A percentile compares a stretch with the other conserved stretches of the same genome.
Evolutionary conservation across 2,797 vertebrate genomes (phyloP).

Genomic region (Arvicola amphibius): DNA sequence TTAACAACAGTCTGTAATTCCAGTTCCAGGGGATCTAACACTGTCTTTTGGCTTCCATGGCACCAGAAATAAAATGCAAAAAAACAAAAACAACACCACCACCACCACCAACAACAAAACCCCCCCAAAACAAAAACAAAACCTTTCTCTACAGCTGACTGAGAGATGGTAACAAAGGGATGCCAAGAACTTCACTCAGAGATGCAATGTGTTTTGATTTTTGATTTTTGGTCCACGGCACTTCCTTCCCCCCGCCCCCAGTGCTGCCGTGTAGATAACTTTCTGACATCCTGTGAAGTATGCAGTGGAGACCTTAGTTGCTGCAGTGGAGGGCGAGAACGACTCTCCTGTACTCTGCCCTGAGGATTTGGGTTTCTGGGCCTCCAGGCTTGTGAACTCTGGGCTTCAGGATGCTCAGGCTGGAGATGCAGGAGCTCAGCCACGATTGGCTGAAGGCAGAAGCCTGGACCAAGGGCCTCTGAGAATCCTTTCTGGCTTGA

Average conservation of each 20-base stretch:
- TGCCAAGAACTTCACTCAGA: not conserved
- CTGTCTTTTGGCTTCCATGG: not conserved
- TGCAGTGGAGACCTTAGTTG: not conserved
- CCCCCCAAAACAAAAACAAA: not conserved
- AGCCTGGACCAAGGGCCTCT: not conserved
- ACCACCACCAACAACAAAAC: not conserved
- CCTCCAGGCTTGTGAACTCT: not conserved
- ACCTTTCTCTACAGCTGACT: not conserved
- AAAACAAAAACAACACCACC: no score
- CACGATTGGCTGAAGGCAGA: not conserved
- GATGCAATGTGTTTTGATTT: not conserved
- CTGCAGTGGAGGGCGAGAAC: not conserved
- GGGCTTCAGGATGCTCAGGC: no score
- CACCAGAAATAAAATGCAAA: not conserved
- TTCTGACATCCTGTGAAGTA: not conserved
- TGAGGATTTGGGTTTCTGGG: accelerated
- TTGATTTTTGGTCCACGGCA: not conserved
- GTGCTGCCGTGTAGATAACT: not conserved
- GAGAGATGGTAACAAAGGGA: not conserved
- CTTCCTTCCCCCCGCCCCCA: not conserved
- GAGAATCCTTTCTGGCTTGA: not conserved
- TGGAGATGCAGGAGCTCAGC: accelerated
- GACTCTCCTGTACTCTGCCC: not conserved
- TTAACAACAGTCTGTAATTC: not conserved
- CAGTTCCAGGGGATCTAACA: not conserved